These are phyloP conservation scores for Drosophila ercepeae DNA, from an alignment of 1,140 invertebrate species.

Conservation along the genomic window DNA sequence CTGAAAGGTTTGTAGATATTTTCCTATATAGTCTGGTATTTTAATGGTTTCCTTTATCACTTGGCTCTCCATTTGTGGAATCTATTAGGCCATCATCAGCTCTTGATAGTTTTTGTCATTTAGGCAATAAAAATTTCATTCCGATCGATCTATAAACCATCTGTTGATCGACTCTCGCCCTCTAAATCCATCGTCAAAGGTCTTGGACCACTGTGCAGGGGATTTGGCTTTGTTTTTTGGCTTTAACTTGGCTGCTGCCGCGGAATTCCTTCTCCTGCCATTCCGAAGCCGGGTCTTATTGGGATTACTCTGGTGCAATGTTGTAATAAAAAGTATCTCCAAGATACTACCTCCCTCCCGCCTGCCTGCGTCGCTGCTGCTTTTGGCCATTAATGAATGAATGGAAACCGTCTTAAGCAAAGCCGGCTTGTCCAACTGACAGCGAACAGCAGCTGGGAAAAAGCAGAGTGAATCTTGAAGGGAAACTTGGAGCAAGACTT, in stretches of 20 bases:
- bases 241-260: conserved; percentile 15
- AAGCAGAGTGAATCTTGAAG: conserved; percentile 3
- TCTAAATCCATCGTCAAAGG: conserved; percentile 48
- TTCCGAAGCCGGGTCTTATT: conserved; percentile 53
- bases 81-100: conserved; percentile 27
- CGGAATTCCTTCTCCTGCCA: conserved; percentile 12
- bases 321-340: conserved; percentile 70
- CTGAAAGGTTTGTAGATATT: neutral
- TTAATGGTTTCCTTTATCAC: neutral
- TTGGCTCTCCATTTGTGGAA: neutral
- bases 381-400: conserved; percentile 72
- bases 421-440: conserved; percentile 53
- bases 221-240: conserved; percentile 10
- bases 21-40: neutral
- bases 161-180: conserved; percentile 34
- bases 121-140: conserved; percentile 24
- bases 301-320: conserved; percentile 66
- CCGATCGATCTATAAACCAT: conserved; percentile 19
- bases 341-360: conserved; percentile 40
- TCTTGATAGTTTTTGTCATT: neutral
- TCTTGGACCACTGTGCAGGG: conserved; percentile 49
- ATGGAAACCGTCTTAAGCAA: conserved; percentile 55
- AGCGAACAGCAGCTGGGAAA: conserved; percentile 34
- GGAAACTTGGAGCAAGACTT: neutral
- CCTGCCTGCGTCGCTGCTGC: conserved; percentile 32